Base-by-base conservation (phyloP, 2,797 vertebrate species). In the Diglossa cyanea region DNA sequence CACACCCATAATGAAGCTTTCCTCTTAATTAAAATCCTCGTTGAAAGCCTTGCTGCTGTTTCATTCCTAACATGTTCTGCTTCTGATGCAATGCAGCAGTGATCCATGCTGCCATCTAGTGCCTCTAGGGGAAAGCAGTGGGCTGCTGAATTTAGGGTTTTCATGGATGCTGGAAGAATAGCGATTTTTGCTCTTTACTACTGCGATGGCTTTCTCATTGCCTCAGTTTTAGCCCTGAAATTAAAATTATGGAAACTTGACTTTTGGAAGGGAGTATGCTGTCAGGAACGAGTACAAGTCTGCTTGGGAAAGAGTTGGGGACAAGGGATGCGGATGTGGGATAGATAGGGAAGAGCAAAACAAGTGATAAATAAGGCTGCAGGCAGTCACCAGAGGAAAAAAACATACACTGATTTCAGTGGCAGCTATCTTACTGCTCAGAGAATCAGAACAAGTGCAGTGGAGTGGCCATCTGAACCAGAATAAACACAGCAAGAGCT, bases 11-110 rank as follows among this genome's bases (percentile, higher is more conserved):
- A 13, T 5, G 25, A 55, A 71, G 19, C 24, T 40, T 73, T 63
- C 48, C 47, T 16, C 8, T 60, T 35, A 3, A 3, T 37, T 53
- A 30, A 55, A 82, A 82, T 30, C n/a, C 37, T 40, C 14, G 0
- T 13, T 11, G 48, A 19, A 30, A n/a, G 4, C 12, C 28, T 19
- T 3, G 42, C 31, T 13, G 63, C 4, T 0, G 13, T 39, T 70
- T 39, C 26, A 3, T 2, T 35, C 13, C 17, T 1, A 3, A 0
- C 5, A 0, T 0, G 13, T 2, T 6, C 21, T 3, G 47, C 9
- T 14, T 14, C 57, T n/a, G 79, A 66, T 92, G 60, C 82, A 55
- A n/a, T 33, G 70, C 58, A 47, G 75, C 28, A 33, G 51, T 44
- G 71, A 26, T 21, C n/a, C 37, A 11, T 2, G 60, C 70, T 93